These are phyloP conservation scores for Camelus bactrianus DNA, from an alignment of 2,113 vertebrate species.

Conservation along the genomic window DNA sequence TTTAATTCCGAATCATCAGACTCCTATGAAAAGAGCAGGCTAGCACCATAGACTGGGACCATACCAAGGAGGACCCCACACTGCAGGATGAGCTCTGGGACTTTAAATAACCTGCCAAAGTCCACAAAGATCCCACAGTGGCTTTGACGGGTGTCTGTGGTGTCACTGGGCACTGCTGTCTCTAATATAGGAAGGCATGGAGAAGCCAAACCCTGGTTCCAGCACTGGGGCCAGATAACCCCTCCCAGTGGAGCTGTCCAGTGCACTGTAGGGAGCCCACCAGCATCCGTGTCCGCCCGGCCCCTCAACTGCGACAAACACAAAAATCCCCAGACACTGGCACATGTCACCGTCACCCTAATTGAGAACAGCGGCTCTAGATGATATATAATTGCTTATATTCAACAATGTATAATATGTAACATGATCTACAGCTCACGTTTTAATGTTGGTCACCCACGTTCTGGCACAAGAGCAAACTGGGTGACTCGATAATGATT, in stretches of 20 bases:
- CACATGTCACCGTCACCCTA: no score
- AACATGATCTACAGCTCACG: not conserved
- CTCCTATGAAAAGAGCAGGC: no score
- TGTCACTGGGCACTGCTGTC: no score
- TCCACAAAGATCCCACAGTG: not conserved
- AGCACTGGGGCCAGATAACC: not conserved
- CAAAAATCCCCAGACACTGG: not conserved
- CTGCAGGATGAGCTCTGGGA: not conserved
- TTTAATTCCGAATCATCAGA: not conserved
- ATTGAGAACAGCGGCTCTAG: not conserved
- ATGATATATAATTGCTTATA: not conserved
- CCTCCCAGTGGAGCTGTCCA: not conserved
- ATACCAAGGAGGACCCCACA: rapidly evolving
- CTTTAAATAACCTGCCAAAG: not conserved
- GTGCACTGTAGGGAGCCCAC: no score
- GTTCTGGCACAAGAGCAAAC: not conserved
- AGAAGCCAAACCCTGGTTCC: not conserved
- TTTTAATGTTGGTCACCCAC: not conserved
- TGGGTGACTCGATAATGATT: not conserved
- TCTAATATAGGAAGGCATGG: not conserved
- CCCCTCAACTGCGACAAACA: not conserved
- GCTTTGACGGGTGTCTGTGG: not conserved
- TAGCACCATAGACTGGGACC: not conserved
- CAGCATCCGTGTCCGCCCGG: rapidly evolving
- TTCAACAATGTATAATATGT: not conserved